Conservation (phyloP, 2,797 vertebrate genomes). For the Eleutherodactylus coqui region DNA sequence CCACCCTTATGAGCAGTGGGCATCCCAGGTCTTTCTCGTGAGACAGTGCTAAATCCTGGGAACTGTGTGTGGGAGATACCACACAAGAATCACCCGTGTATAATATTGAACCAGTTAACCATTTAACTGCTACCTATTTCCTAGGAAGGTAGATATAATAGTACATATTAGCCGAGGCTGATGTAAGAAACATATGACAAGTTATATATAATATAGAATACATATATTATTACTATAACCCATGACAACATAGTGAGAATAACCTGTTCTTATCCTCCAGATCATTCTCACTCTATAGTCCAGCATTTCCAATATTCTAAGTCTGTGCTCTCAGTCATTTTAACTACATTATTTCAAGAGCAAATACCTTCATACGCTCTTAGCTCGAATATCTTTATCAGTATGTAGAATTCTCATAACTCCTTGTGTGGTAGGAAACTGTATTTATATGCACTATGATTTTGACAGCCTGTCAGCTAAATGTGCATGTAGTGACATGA, state of each 20-base stretch:
- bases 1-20: no score
- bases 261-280: neutral
- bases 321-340: neutral
- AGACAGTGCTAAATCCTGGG: no score
- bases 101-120: no score
- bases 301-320: neutral
- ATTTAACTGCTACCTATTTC: no score
- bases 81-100: no score
- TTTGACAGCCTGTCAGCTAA: slow-evolving; percentile 19
- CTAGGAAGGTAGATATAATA: no score
- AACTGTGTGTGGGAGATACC: no score
- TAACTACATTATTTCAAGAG: neutral
- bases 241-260: neutral
- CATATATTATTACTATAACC: no score
- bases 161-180: no score
- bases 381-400: neutral
- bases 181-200: no score
- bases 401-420: neutral
- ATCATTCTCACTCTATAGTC: neutral
- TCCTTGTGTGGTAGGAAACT: neutral
- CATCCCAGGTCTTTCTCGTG: no score
- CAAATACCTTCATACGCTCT: neutral
- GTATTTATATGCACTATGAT: neutral
- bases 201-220: no score
- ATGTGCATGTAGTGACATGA: slow-evolving; percentile 9